A percentile compares a stretch with the other conserved stretches of the same genome.
Conservation (phyloP, 2,888 invertebrate genomes). For the Lamproptera curius region DNA sequence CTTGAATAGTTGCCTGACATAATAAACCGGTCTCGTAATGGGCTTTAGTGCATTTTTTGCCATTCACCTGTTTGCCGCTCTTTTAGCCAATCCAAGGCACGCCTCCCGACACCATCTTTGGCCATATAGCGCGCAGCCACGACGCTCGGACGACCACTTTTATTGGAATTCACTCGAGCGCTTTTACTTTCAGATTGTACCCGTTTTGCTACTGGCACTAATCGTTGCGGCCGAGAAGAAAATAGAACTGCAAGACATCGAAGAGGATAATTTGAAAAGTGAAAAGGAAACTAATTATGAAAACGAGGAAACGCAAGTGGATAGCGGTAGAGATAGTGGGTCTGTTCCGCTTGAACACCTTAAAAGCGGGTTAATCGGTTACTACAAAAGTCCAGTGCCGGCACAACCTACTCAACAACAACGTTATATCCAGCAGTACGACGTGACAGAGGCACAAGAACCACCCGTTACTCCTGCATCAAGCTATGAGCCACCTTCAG, state of each 20-base stretch:
- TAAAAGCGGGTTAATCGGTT: constrained; percentile 51
- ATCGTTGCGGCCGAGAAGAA: constrained; percentile 76
- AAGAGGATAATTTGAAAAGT: constrained; percentile 82
- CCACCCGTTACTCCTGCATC: constrained; percentile 33
- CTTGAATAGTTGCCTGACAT: constrained; percentile 46
- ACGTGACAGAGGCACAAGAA: constrained; percentile 63
- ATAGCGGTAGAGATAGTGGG: constrained; percentile 29
- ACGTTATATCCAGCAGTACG: constrained; percentile 63
- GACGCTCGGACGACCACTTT: constrained; percentile 40
- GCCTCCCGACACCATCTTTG: constrained; percentile 46
- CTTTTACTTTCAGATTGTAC: constrained; percentile 59
- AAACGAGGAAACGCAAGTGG: constrained; percentile 34
- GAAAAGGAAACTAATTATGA: constrained; percentile 66
- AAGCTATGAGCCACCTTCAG: constrained; percentile 37
- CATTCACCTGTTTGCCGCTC: constrained; percentile 60
- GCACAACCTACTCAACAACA: constrained; percentile 40
- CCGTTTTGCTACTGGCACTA: constrained; percentile 48
- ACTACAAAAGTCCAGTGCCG: constrained; percentile 45
- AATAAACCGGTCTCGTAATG: constrained; percentile 64
- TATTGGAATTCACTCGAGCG: constrained; percentile 21
- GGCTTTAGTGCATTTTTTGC: constrained; percentile 65
- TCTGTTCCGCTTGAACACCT: constrained; percentile 50
- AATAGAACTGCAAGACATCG: constrained; percentile 85
- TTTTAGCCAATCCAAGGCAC: constrained; percentile 36
- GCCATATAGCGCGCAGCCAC: constrained; percentile 34